Evolutionary conservation across 1,140 invertebrate genomes (phyloP), one percentile per base, ranked within the genome.

Genomic region (Ostrea edulis): DNA sequence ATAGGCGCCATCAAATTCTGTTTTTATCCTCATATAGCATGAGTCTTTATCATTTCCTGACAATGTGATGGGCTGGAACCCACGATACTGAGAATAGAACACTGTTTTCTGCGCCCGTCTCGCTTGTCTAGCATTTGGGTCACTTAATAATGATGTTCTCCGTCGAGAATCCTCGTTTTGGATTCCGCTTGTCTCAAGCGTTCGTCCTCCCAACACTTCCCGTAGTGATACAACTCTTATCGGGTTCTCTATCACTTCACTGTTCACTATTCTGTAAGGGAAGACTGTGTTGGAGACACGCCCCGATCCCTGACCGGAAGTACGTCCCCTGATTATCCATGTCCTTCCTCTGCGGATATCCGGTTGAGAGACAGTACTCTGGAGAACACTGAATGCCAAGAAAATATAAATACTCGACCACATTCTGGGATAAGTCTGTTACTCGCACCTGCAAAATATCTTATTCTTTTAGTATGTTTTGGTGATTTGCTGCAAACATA

Each of bases 1-100:
- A 77, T 77, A 77, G 7, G 68, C 9, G 25, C 68, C 12, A 77
- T 77, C 68, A 35, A 77, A 77, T 29, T 77, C 68, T 77, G 68
- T 14, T 25, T 77, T 77, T 12, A 77, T 77, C 14, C 68, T 77
- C 14, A 25, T 17, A 44, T 77, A 77, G 29, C 68, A 77, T 12
- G 68, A 77, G 29, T 77, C 68, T 44, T 29, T 7, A 29, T 35
- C 68, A 2, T 22, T 77, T 12, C 25, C 8, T 4, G 68, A 77
- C 14, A 77, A 77, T 14, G 22, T 77, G 12, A 77, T 25, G 68
- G 68, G 68, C 68, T 77, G 68, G 25, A 77, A 77, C 35, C 68
- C 68, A 4, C 29, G 25, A 77, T 77, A 77, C 25, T 77, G 25
- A 29, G 68, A 77, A 77, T 77, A 77, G 29, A 77, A 77, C 68